Conservation (phyloP, 1,140 invertebrate species). For the Hylaeus volcanicus region DNA sequence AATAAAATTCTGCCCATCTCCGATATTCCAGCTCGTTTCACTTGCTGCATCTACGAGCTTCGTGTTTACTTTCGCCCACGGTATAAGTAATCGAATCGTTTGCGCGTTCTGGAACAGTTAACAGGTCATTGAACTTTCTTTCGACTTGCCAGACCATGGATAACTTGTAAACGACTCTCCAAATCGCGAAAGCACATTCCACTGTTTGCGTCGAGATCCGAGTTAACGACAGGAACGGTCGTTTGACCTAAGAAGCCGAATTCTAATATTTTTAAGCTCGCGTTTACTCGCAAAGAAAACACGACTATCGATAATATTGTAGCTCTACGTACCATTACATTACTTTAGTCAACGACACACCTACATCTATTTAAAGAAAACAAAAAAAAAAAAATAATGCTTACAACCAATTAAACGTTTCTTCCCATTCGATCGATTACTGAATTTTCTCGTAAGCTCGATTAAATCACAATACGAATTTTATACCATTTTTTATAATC, state of each 20-base stretch:
- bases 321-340: slow-evolving; percentile 8
- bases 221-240: neutral
- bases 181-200: neutral
- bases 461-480: slow-evolving; percentile 38
- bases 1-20: neutral
- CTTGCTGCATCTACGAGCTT: neutral
- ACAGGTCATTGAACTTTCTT: neutral
- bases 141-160: neutral
- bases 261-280: slow-evolving; percentile 14
- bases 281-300: slow-evolving; percentile 12
- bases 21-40: slow-evolving; percentile 10
- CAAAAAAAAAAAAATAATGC: neutral
- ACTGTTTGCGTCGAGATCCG: neutral
- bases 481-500: slow-evolving; percentile 55
- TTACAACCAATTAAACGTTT: slow-evolving; percentile 26
- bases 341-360: slow-evolving; percentile 18
- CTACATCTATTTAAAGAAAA: slow-evolving; percentile 9
- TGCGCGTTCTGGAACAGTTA: neutral
- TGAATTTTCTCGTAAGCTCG: slow-evolving; percentile 34
- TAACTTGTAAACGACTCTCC: neutral
- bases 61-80: neutral
- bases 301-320: slow-evolving; percentile 28
- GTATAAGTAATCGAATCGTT: neutral
- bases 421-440: slow-evolving; percentile 41
- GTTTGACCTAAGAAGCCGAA: neutral